Evolutionary conservation across 2,797 vertebrate species (phyloP).

Genomic region (Pantherophis vulpinus): DNA sequence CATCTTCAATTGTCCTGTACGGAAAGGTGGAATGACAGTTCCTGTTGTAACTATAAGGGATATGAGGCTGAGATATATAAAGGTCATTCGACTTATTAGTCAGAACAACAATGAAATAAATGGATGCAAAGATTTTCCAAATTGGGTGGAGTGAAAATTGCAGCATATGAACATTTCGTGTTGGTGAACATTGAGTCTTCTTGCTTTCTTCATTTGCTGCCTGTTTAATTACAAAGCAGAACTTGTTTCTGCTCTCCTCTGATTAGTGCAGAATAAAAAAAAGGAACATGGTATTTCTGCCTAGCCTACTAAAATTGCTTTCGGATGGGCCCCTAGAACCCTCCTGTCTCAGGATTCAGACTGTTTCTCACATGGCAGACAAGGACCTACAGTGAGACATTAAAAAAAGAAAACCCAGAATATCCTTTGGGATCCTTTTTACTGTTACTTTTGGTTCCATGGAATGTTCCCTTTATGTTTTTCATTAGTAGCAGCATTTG

Average conservation of each 20-base stretch:
- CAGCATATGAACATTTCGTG: not conserved
- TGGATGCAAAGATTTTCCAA: not conserved
- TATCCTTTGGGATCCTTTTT: not conserved
- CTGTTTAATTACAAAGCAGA: not conserved
- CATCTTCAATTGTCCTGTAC: not conserved
- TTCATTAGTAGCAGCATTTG: not conserved
- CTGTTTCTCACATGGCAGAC: not conserved
- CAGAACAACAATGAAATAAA: not conserved
- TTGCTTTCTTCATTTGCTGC: not conserved
- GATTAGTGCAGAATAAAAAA: not conserved
- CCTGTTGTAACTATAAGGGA: not conserved
- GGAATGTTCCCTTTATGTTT: not conserved
- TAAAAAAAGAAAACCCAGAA: no score
- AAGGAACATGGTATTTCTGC: not conserved
- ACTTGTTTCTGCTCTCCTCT: not conserved
- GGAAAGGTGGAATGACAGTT: no score
- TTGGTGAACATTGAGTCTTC: not conserved
- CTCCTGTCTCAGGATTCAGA: not conserved
- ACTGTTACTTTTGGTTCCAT: not conserved
- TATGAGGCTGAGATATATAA: not conserved
- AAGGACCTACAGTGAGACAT: not conserved
- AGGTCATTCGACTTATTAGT: not conserved
- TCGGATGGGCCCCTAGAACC: not conserved
- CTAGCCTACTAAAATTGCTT: not conserved
- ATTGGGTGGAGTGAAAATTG: not conserved